Conservation (phyloP, 2,113 vertebrate genomes). For the Micromys minutus region DNA sequence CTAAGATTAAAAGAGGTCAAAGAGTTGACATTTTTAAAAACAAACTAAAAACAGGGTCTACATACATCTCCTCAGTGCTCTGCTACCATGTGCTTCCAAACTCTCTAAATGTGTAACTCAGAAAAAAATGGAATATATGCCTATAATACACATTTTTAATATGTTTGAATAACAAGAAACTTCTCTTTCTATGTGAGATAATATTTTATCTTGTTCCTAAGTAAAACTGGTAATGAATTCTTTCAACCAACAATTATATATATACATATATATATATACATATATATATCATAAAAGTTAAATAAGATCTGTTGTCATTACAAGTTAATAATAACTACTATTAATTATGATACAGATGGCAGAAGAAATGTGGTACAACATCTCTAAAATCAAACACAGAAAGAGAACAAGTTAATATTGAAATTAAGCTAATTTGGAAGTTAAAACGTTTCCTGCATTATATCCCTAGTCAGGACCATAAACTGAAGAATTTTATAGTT, state of each 20-base stretch:
- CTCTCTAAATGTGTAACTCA: not conserved
- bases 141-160: not conserved
- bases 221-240: not conserved
- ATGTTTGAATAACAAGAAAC: not conserved
- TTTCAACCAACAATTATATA: not conserved
- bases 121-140: not conserved
- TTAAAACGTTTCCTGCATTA: not conserved
- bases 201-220: not conserved
- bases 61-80: not conserved
- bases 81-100: not conserved
- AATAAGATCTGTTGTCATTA: not conserved
- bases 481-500: not conserved
- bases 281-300: not conserved
- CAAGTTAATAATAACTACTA: not conserved
- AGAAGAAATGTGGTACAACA: not conserved
- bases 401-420: not conserved
- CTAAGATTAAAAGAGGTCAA: not conserved
- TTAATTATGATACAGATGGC: not conserved
- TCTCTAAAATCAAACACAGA: not conserved
- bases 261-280: too few relatives aligned
- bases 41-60: not conserved
- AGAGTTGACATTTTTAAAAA: not conserved
- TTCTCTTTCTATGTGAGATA: not conserved
- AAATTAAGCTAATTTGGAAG: not conserved
- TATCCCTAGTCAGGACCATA: not conserved